Percentiles rank a stretch among this genome's conserved stretches.
Evolutionary conservation across 2,113 vertebrate genomes (phyloP).

Genomic region (Panthera uncia): DNA sequence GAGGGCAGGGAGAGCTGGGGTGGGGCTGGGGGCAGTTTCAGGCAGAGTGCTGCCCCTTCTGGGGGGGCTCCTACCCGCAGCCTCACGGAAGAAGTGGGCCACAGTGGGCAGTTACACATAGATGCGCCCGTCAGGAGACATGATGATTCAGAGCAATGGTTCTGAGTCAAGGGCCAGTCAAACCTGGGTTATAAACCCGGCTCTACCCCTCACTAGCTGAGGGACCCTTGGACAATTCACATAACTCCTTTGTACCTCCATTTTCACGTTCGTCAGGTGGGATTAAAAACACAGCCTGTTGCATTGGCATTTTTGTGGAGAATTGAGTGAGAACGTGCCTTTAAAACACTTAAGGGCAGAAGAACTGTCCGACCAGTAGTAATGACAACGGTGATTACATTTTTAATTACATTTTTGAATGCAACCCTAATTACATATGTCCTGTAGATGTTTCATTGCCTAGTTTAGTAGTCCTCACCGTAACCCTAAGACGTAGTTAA

Average conservation of each 20-base stretch:
- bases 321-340: background rate
- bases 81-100: background rate
- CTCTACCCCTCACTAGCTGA: background rate
- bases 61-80: background rate
- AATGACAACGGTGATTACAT: background rate
- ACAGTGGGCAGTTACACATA: background rate
- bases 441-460: background rate
- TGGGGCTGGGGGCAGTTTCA: no score
- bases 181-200: background rate
- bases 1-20: background rate
- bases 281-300: background rate
- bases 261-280: background rate
- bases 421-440: constrained; percentile 19
- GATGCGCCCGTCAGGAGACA: background rate
- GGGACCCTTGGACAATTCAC: background rate
- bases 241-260: background rate
- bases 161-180: background rate
- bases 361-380: background rate
- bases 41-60: accelerated
- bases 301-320: background rate
- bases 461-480: background rate
- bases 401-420: background rate
- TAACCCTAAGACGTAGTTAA: background rate
- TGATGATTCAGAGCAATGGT: background rate
- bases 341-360: background rate